phyloP scores from a whole-genome alignment of 2,888 invertebrate genomes.

The Lasioglossum calceatum region DNA sequence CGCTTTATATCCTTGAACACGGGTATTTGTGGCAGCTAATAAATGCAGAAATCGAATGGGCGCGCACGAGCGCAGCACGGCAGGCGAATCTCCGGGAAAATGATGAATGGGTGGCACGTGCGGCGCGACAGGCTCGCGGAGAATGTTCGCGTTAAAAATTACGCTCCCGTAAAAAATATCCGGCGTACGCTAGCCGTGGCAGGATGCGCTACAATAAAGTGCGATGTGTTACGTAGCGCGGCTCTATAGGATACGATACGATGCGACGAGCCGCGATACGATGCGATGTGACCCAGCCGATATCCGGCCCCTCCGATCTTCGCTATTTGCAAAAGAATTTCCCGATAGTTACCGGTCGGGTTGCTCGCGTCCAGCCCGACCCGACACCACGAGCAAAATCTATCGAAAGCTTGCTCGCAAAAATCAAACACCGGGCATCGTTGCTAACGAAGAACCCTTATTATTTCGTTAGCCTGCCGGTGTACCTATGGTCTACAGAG shows the following conservation, averaged over 20 bases:
- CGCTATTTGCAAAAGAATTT: constrained; percentile 14
- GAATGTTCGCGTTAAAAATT: constrained; percentile 13
- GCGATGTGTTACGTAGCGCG: background rate
- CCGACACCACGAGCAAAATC: background rate
- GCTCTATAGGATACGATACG: background rate
- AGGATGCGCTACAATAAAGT: constrained; percentile 5
- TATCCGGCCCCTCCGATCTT: background rate
- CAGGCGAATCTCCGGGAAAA: background rate
- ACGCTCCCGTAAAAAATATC: background rate
- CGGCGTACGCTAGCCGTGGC: background rate
- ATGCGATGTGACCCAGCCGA: background rate
- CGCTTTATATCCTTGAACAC: background rate
- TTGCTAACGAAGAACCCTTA: background rate
- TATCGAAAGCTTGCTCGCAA: background rate
- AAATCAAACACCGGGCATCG: background rate
- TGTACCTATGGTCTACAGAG: too few relatives aligned
- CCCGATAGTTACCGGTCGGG: background rate
- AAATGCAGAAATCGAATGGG: constrained; percentile 6
- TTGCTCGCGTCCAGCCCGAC: background rate
- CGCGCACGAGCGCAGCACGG: background rate
- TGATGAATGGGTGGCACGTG: background rate
- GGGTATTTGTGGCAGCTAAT: background rate
- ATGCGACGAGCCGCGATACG: background rate
- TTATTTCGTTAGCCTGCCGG: background rate
- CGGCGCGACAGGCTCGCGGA: background rate